These are phyloP conservation scores for Cataglyphis albicans DNA, from an alignment of 2,888 invertebrate species.

Conservation along the genomic window DNA sequence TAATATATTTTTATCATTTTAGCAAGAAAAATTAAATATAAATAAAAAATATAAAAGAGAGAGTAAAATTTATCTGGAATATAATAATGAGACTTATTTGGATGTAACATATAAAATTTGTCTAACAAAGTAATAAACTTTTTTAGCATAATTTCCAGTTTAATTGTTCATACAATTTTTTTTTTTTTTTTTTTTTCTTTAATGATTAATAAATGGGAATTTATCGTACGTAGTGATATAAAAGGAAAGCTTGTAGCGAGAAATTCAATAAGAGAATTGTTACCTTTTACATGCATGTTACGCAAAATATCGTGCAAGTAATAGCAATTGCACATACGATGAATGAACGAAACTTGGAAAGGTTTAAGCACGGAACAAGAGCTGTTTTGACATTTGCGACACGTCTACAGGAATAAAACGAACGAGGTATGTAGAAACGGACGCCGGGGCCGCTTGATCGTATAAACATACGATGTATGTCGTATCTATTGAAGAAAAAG, in stretches of 20 bases:
- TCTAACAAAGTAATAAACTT: background rate
- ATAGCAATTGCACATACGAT: background rate
- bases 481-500: constrained; percentile 33
- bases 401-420: constrained; percentile 1
- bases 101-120: background rate
- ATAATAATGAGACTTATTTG: background rate
- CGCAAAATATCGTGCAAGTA: background rate
- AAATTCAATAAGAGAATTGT: background rate
- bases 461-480: constrained; percentile 2
- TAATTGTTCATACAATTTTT: background rate
- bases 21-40: background rate
- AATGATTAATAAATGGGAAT: background rate
- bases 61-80: background rate
- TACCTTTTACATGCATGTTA: background rate
- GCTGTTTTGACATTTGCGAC: constrained; percentile 12
- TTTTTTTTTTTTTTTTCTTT: background rate
- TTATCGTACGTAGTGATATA: background rate
- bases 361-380: constrained; percentile 15
- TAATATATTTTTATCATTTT: background rate
- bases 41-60: background rate
- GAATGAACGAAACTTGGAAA: constrained; percentile 31
- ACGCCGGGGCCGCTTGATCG: constrained; percentile 13
- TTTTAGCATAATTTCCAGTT: background rate
- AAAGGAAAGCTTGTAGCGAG: background rate
- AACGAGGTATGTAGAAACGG: constrained; percentile 23